Evolutionary conservation across 2,888 invertebrate species (phyloP).

Genomic region (Cantharis rufa): DNA sequence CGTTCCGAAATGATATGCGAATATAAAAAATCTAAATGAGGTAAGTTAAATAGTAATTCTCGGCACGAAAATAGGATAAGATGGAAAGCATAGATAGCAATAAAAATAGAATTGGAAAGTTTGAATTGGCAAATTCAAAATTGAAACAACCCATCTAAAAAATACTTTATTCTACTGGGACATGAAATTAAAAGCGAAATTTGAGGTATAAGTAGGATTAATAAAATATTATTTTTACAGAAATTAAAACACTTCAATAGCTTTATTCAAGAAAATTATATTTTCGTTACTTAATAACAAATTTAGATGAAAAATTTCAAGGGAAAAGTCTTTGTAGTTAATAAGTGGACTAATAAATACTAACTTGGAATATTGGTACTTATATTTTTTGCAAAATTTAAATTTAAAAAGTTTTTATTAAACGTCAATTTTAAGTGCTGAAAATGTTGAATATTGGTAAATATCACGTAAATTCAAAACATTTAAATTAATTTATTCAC

Average conservation of each 20-base stretch:
- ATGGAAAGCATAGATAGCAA: background rate
- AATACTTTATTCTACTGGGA: background rate
- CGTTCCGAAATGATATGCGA: background rate
- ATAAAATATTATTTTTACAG: background rate
- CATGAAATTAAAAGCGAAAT: background rate
- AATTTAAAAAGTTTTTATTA: background rate
- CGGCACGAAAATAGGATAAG: background rate
- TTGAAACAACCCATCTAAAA: background rate
- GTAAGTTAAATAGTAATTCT: background rate
- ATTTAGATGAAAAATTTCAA: background rate
- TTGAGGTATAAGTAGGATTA: background rate
- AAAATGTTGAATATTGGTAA: too few relatives aligned
- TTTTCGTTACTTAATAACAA: background rate
- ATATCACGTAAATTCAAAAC: too few relatives aligned
- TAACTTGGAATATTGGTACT: background rate
- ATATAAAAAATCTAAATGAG: background rate
- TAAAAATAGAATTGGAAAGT: background rate
- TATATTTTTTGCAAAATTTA: background rate
- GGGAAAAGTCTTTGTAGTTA: background rate
- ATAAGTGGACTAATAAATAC: background rate
- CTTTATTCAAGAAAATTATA: background rate
- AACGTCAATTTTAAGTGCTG: too few relatives aligned
- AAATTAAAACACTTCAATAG: background rate
- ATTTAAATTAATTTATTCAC: too few relatives aligned
- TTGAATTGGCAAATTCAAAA: background rate